phyloP scores from a whole-genome alignment of 2,797 vertebrate species.

The Eospalax fontanierii region DNA sequence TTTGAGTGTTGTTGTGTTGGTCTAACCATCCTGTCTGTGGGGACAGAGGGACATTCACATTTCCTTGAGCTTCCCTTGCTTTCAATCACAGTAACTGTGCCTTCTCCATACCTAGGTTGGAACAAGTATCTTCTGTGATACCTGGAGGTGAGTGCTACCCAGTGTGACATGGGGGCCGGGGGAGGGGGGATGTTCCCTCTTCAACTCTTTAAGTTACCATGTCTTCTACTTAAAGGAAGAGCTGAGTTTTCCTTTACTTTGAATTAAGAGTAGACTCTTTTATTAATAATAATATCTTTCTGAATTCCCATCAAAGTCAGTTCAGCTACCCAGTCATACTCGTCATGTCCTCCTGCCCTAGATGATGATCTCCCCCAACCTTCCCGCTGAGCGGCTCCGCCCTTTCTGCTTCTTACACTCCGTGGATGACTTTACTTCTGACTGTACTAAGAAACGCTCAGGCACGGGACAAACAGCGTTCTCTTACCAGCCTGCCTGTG shows the following conservation, averaged over 20 bases:
- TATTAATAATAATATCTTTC: not conserved
- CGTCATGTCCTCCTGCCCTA: not conserved
- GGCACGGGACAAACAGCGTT: not conserved
- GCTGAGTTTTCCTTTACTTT: not conserved
- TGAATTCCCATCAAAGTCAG: not conserved
- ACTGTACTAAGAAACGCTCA: not conserved
- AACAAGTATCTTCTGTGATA: not conserved
- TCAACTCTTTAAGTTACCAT: not conserved
- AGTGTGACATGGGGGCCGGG: not conserved
- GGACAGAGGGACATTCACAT: slow-evolving; percentile 9
- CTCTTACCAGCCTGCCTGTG: not conserved
- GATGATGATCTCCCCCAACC: not conserved
- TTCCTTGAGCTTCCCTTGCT: slow-evolving; percentile 22
- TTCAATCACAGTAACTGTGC: not conserved
- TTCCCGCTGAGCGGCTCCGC: too few species aligned
- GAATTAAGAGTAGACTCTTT: not conserved
- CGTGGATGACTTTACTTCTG: not conserved
- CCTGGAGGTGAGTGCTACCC: not conserved
- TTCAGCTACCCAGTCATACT: not conserved
- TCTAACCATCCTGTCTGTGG: slow-evolving; percentile 56
- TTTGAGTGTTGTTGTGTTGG: slow-evolving; percentile 76
- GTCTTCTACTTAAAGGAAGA: not conserved
- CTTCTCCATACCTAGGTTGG: not conserved
- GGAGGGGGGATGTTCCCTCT: not conserved
- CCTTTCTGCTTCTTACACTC: too few species aligned